Evolutionary conservation across 2,888 invertebrate genomes (phyloP).

Genomic region (Eupithecia centaureata): DNA sequence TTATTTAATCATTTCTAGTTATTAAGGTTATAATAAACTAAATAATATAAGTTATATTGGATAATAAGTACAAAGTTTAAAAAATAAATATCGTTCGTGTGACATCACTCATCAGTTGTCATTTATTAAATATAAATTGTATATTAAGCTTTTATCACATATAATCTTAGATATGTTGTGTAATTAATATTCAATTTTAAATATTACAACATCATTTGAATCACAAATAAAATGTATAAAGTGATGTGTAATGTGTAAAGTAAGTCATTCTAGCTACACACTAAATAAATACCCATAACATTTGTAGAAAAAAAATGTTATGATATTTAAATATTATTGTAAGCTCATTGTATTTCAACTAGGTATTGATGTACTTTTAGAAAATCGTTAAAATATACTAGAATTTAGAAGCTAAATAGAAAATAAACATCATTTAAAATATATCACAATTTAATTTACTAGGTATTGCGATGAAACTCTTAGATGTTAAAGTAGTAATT

Average conservation of each 20-base stretch:
- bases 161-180: background rate
- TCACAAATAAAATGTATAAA: background rate
- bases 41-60: background rate
- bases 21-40: background rate
- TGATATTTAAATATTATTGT: background rate
- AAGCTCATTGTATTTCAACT: background rate
- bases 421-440: conserved; percentile 1
- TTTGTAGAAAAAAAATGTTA: background rate
- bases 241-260: no score
- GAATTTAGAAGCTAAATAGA: background rate
- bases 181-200: background rate
- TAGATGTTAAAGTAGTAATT: conserved; percentile 37
- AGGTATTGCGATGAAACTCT: conserved; percentile 34
- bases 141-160: background rate
- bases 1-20: background rate
- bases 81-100: background rate
- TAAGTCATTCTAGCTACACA: background rate
- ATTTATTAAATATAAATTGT: background rate
- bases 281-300: background rate
- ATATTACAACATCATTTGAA: background rate
- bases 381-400: background rate
- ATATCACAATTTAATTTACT: conserved; percentile 14
- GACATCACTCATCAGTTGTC: background rate
- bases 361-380: background rate
- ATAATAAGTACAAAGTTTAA: background rate